Percentiles rank a stretch among this genome's conserved stretches.
These are phyloP conservation scores for Pogoniulus pusillus DNA, from an alignment of 2,797 vertebrate species.

Conservation along the genomic window DNA sequence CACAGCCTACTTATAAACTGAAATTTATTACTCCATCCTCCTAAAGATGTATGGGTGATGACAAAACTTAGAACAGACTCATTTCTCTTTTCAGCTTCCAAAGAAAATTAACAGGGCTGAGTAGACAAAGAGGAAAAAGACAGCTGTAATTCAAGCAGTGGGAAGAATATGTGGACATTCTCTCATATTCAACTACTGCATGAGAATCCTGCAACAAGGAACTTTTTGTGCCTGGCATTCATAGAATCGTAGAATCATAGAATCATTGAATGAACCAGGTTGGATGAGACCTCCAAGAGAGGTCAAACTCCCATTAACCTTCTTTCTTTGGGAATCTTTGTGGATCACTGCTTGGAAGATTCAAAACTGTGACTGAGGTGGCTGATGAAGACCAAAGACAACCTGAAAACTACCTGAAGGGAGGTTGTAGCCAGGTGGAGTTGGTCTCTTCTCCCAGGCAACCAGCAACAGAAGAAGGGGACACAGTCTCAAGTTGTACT, in stretches of 20 bases:
- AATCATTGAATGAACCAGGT: no score
- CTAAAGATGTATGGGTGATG: slow-evolving; percentile 18
- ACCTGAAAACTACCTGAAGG: no score
- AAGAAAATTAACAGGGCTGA: slow-evolving; percentile 7
- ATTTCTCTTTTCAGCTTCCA: slow-evolving; percentile 33
- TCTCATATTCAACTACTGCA: background rate
- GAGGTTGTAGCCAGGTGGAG: no score
- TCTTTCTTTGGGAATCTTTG: background rate
- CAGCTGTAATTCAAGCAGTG: background rate
- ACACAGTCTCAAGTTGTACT: no score
- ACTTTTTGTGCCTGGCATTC: no score
- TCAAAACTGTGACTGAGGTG: background rate
- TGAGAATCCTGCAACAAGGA: no score
- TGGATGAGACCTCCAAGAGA: background rate
- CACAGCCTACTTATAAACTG: background rate
- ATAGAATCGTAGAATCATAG: no score
- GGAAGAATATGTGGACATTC: background rate
- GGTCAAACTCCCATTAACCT: slow-evolving; percentile 57
- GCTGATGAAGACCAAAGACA: slow-evolving; percentile 21
- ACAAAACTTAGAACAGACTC: slow-evolving; percentile 12
- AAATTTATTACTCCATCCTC: slow-evolving; percentile 35
- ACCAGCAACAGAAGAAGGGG: no score
- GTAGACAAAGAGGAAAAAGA: background rate
- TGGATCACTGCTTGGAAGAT: slow-evolving; percentile 1
- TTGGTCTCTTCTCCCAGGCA: no score